Base-by-base conservation (phyloP, 2,113 vertebrate genomes). In the Ardeotis arabs region DNA sequence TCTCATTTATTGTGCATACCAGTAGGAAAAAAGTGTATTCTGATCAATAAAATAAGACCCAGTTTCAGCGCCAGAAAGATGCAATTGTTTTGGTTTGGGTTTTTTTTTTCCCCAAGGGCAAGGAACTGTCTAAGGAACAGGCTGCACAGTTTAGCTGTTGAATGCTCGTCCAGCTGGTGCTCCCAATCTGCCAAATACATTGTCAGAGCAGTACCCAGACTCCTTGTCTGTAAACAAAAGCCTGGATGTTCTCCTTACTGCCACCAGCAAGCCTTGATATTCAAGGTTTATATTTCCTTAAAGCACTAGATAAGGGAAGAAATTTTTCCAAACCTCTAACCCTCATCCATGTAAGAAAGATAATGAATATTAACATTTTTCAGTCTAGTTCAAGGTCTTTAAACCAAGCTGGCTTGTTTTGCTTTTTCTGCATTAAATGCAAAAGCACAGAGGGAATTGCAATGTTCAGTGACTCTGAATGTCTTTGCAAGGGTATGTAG, bases 211-310 rank as follows among this genome's bases (percentile, higher is more conserved):
- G 35, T 49, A 67, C 27, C 29, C 68, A 56, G 50, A 68, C 55
- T 72, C 59, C 19, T 68, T 62, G 16, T 25, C 45, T 94, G 31
- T 68, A 81, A 95, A 94, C 50, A 95, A 92, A 80, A 93, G 72
- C 45, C 56, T 77, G 45, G 17, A 47, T 58, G 41, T 80, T 73
- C 39, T 72, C 67, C 63, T 66, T 58, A 50, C 47, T 50, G 74
- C 49, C 66, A 90, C 45, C 31, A 72, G 14, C n/a, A 52, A 35
- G 25, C 21, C 18, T 68, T 53, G 67, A 35, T 93, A 67, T 76
- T 91, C 37, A 79, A 66, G 47, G 28, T 77, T 93, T 21, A 0
- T 55, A 35, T 90, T 94, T 94, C 44, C 37, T 78, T 68, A 21
- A 80, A 85, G 50, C 20, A 15, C 52, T 92, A 82, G 67, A 44